phyloP scores from a whole-genome alignment of 2,113 vertebrate species.

The Percopsis transmontana region DNA sequence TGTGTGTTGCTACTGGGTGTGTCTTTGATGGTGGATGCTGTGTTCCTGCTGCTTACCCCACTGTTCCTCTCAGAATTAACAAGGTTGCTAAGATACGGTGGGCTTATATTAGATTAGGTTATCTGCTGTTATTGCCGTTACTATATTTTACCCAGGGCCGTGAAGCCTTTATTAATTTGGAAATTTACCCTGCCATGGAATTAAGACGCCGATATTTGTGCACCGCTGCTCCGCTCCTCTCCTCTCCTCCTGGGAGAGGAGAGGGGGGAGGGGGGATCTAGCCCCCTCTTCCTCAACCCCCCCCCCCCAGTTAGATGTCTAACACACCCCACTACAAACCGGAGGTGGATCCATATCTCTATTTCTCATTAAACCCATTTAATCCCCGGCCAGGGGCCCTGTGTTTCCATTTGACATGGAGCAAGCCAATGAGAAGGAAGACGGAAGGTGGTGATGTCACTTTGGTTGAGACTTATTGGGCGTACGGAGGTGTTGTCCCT shows the following conservation, averaged over 20 bases:
- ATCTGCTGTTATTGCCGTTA: slow-evolving; percentile 80
- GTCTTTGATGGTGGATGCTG: slow-evolving; percentile 75
- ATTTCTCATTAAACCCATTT: slow-evolving; percentile 71
- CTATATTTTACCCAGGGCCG: slow-evolving; percentile 78
- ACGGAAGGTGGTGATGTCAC: slow-evolving; percentile 54
- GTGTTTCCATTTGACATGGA: slow-evolving; percentile 62
- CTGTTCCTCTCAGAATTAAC: slow-evolving; percentile 77
- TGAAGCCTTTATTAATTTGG: slow-evolving; percentile 79
- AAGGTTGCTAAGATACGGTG: slow-evolving; percentile 84
- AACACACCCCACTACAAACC: slow-evolving; percentile 69
- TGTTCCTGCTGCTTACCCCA: slow-evolving; percentile 69
- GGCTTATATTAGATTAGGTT: slow-evolving; percentile 82
- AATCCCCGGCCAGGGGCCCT: slow-evolving; percentile 68
- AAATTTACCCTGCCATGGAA: slow-evolving; percentile 74
- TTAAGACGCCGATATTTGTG: slow-evolving; percentile 63
- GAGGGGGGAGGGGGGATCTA: slow-evolving; percentile 4
- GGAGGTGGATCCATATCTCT: slow-evolving; percentile 67
- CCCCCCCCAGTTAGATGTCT: slow-evolving; percentile 59
- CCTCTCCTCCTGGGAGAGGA: slow-evolving; percentile 16
- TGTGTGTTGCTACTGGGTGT: slow-evolving; percentile 58
- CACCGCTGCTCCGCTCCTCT: slow-evolving; percentile 36
- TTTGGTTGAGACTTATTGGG: slow-evolving; percentile 58
- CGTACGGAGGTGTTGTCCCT: slow-evolving; percentile 46
- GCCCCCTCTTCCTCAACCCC: background rate
- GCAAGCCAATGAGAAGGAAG: slow-evolving; percentile 56